Conservation (phyloP, 2,888 invertebrate genomes). For the Caenorhabditis sp. region DNA sequence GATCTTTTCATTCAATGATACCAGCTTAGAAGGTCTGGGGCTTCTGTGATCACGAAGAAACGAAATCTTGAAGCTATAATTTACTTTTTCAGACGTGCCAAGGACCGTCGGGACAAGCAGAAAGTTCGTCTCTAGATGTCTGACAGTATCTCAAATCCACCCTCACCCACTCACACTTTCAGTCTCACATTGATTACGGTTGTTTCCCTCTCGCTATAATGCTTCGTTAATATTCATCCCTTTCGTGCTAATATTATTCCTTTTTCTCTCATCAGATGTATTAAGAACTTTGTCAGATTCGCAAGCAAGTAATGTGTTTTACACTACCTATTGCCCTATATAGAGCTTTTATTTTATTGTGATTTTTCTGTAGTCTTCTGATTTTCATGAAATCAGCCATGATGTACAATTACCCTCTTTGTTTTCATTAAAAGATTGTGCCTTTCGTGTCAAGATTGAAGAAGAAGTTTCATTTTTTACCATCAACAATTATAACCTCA, state of each 20-base stretch:
- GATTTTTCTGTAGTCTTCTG: conserved; percentile 27
- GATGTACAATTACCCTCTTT: background rate
- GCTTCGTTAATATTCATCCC: background rate
- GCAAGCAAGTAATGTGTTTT: background rate
- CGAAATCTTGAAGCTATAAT: background rate
- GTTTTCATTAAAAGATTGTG: background rate
- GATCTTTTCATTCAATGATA: background rate
- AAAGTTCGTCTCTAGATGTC: conserved; percentile 41
- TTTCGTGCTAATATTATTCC: background rate
- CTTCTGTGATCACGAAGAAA: too few relatives aligned
- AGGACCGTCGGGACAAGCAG: conserved; percentile 70
- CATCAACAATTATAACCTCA: background rate
- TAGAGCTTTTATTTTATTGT: conserved; percentile 64
- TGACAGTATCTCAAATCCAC: background rate
- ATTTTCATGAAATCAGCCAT: background rate
- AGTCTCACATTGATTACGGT: conserved; percentile 18
- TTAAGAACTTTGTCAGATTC: background rate
- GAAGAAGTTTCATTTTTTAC: conserved; percentile 1
- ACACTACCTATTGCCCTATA: conserved; percentile 6
- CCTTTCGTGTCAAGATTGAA: background rate
- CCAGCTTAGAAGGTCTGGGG: background rate
- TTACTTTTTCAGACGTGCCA: conserved; percentile 68
- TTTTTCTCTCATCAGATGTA: background rate
- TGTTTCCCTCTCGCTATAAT: background rate
- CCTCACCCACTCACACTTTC: background rate